Conservation (phyloP, 2,797 vertebrate genomes). For the Schizopygopsis malacanthus region DNA sequence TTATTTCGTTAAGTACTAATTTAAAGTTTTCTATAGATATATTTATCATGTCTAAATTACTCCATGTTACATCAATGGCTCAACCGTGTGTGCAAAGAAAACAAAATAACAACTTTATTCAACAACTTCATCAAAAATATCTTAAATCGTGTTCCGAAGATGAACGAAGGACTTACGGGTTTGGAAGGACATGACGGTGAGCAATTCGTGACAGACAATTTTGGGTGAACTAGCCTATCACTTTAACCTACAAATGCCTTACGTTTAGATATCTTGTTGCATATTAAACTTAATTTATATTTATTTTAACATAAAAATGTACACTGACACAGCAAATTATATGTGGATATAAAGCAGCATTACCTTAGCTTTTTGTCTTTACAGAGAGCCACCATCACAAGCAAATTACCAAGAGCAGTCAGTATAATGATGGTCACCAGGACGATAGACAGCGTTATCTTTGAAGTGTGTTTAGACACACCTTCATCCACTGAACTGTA, state of each 20-base stretch:
- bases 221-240: neutral
- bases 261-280: neutral
- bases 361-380: slow-evolving; percentile 83
- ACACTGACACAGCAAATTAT: neutral
- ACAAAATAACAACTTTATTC: neutral
- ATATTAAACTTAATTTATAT: neutral
- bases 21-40: too few species aligned
- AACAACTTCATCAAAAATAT: neutral
- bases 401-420: slow-evolving; percentile 82
- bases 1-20: too few species aligned
- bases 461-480: slow-evolving; percentile 72
- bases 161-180: neutral
- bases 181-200: neutral
- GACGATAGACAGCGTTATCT: slow-evolving; percentile 73
- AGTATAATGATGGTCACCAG: slow-evolving; percentile 81
- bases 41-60: too few species aligned
- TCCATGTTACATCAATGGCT: neutral
- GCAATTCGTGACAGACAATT: neutral
- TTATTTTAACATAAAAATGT: neutral
- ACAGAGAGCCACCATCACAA: slow-evolving; percentile 85
- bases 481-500: slow-evolving; percentile 75
- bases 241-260: neutral
- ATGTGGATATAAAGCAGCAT: slow-evolving; percentile 29
- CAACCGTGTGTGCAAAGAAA: too few species aligned
- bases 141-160: neutral